Conservation (phyloP, 2,888 invertebrate species). For the Nezara viridula region DNA sequence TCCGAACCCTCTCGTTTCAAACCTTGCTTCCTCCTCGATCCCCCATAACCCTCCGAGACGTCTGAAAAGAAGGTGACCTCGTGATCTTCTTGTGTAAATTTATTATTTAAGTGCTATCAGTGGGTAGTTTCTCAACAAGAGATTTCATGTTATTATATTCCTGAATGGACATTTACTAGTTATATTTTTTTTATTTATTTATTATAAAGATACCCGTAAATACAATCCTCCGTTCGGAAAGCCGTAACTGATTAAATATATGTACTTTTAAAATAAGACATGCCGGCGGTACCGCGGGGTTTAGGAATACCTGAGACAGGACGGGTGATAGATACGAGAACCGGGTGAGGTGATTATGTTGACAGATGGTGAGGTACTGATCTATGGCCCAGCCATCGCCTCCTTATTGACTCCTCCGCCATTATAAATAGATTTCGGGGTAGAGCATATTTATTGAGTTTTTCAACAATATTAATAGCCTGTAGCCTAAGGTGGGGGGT, state of each 20-base stretch:
- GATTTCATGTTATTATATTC: too few species aligned
- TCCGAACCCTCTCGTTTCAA: too few species aligned
- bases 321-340: background rate
- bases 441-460: slow-evolving; percentile 10
- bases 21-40: too few species aligned
- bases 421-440: background rate
- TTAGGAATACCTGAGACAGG: background rate
- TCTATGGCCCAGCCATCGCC: background rate
- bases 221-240: background rate
- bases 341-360: slow-evolving; percentile 8
- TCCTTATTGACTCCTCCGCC: slow-evolving; percentile 9
- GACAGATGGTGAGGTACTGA: background rate
- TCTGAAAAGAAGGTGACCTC: too few species aligned
- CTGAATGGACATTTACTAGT: too few species aligned
- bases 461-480: slow-evolving; percentile 28
- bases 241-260: background rate
- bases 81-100: too few species aligned
- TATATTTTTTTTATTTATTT: too few species aligned
- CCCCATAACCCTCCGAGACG: too few species aligned
- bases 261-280: background rate
- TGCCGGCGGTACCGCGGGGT: background rate
- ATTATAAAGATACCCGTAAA: too few species aligned
- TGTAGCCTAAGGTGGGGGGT: background rate
- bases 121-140: too few species aligned
- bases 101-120: too few species aligned